phyloP scores from a whole-genome alignment of 37 sponge, comb jelly and placozoan genomes.

The Dysidea cf. avara region DNA sequence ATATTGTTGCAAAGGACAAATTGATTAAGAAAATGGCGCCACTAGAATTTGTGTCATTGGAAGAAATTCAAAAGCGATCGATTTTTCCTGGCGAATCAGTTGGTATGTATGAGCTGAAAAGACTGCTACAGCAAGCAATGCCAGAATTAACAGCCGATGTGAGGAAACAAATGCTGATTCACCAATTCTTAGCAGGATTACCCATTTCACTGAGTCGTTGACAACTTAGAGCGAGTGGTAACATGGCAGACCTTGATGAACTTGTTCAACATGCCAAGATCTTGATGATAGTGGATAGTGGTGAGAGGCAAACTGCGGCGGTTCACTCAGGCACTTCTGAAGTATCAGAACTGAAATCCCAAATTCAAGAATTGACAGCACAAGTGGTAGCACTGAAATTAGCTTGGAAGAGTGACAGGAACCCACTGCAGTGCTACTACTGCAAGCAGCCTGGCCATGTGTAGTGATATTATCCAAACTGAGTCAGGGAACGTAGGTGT shows the following conservation, averaged over 20 bases:
- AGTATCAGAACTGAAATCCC: too few relatives aligned
- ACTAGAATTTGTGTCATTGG: conserved; percentile 27
- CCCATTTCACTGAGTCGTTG: conserved; percentile 10
- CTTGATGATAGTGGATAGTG: conserved; percentile 14
- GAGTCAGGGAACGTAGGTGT: neutral
- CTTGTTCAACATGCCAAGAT: conserved; percentile 22
- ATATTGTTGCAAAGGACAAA: conserved; percentile 12
- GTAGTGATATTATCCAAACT: conserved; percentile 1
- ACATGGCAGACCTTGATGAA: conserved; percentile 7
- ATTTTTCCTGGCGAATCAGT: conserved; percentile 35
- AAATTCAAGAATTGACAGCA: too few relatives aligned
- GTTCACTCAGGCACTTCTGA: neutral
- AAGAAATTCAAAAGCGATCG: conserved; percentile 35
- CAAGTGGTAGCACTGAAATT: too few relatives aligned
- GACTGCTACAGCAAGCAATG: too few relatives aligned
- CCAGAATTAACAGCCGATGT: conserved; percentile 31
- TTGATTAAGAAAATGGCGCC: conserved; percentile 9
- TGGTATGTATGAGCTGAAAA: conserved; percentile 44
- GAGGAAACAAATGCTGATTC: conserved; percentile 34
- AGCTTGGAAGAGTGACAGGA: neutral
- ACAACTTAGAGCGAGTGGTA: conserved; percentile 34
- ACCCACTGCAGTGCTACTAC: neutral
- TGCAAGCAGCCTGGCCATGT: conserved; percentile 22
- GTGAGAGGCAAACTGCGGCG: neutral
- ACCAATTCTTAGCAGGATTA: conserved; percentile 45